Base-by-base conservation (phyloP, 2,888 invertebrate genomes). In the Tetragnatha montana region DNA sequence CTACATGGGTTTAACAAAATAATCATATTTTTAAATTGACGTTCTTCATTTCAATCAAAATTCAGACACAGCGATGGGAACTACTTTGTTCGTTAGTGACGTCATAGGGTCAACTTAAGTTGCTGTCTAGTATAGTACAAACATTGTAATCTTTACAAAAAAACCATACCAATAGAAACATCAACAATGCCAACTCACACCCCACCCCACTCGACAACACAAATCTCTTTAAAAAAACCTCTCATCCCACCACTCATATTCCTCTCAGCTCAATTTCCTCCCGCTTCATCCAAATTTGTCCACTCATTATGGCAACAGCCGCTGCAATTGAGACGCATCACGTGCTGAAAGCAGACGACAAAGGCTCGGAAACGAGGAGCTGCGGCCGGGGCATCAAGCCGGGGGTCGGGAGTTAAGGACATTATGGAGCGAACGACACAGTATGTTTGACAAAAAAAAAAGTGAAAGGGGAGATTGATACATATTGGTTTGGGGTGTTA, bases 291-390 rank as follows among this genome's bases (percentile, higher is more conserved):
- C 12, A n/a, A 73, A 80, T 71, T 80, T 74, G 35, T 86, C 47
- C 71, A 80, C 71, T 21, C 19, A 71, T 70, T 19, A 71, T 68
- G 74, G 68, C 75, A 83, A 22, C 74, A 60, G 35, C 51, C 22
- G 6, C 60, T 76, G 19, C 71, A 51, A 85, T 85, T 79, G 70
- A 75, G 70, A 81, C 22, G 73, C 35, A 87, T 87, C 81, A 87
- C 87, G 81, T 87, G 87, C 74, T 80, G 81, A 87, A 87, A 81
- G 35, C 22, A 19, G 75, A 73, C 69, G 78, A 87, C 81, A 87
- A 87, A 70, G 69, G 19, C 8, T 19, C 49, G 70, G 49, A 81
- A 81, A 81, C 21, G 74, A 87, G 81, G 70, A 50, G 12, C 76
- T n/a, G n/a, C 76, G 17, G 21, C 47, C 79, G 70, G 35, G 75